Conservation (phyloP, 1,140 invertebrate genomes). For the Littorina saxatilis region DNA sequence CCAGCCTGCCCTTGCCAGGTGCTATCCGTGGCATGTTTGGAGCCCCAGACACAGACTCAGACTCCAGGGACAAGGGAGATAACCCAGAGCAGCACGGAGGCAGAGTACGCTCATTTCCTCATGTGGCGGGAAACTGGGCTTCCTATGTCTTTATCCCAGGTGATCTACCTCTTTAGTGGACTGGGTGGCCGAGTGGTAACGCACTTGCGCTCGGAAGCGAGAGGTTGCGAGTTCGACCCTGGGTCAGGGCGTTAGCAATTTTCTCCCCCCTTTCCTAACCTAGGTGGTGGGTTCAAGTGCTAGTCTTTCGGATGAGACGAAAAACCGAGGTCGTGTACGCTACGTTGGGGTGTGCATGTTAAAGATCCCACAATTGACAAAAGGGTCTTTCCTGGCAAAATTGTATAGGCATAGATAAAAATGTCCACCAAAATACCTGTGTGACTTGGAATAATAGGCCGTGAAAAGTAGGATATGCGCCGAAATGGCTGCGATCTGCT, state of each 20-base stretch:
- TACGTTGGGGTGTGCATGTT: too few relatives aligned
- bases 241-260: not conserved
- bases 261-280: not conserved
- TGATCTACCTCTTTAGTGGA: constrained; percentile 8
- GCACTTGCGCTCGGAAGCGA: too few relatives aligned
- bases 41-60: constrained; percentile 12
- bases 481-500: too few relatives aligned
- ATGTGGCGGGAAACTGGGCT: constrained; percentile 68
- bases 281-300: not conserved
- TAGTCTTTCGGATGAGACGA: not conserved
- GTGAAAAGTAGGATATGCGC: too few relatives aligned
- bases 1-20: constrained; percentile 52
- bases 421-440: too few relatives aligned
- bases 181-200: too few relatives aligned
- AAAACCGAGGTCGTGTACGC: not conserved
- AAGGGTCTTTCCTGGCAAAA: too few relatives aligned
- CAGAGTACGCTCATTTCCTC: constrained; percentile 61
- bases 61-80: constrained; percentile 39
- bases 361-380: too few relatives aligned
- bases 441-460: too few relatives aligned
- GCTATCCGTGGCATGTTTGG: constrained; percentile 56
- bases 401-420: too few relatives aligned
- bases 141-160: constrained; percentile 62
- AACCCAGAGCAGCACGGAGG: constrained; percentile 58
- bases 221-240: too few relatives aligned